These are phyloP conservation scores for Drosophila nannoptera DNA, from an alignment of 1,140 invertebrate genomes.

Conservation along the genomic window DNA sequence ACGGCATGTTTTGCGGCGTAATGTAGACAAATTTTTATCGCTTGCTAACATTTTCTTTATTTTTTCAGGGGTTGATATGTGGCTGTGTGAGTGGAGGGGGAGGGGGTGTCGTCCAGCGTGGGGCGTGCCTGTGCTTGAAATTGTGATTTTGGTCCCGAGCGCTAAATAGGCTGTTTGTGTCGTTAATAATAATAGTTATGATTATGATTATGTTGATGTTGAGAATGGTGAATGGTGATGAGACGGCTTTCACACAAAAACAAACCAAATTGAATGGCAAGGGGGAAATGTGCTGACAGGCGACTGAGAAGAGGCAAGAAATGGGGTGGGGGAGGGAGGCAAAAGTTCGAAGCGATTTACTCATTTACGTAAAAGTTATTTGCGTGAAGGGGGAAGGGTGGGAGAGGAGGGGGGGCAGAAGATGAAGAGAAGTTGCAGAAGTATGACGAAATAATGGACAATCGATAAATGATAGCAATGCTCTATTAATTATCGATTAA, in stretches of 20 bases:
- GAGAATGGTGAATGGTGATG: constrained; percentile 40
- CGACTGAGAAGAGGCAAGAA: not conserved
- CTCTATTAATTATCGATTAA: no score
- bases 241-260: constrained; percentile 5
- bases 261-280: constrained; percentile 8
- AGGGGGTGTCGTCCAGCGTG: not conserved
- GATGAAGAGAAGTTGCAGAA: no score
- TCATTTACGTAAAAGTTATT: constrained; percentile 51
- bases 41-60: constrained; percentile 62
- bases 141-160: constrained; percentile 49
- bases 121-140: constrained; percentile 23
- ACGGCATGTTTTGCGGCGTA: constrained; percentile 33
- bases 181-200: constrained; percentile 77
- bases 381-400: constrained; percentile 25
- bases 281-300: constrained; percentile 26
- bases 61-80: constrained; percentile 5
- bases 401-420: no score
- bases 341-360: constrained; percentile 55
- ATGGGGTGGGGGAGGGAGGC: not conserved
- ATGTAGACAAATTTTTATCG: constrained; percentile 77
- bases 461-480: no score
- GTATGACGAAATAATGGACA: no score
- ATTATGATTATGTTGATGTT: constrained; percentile 64
- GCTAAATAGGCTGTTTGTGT: constrained; percentile 70
- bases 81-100: not conserved